phyloP scores from a whole-genome alignment of 2,797 vertebrate genomes.

The Sebastolobus alascanus region DNA sequence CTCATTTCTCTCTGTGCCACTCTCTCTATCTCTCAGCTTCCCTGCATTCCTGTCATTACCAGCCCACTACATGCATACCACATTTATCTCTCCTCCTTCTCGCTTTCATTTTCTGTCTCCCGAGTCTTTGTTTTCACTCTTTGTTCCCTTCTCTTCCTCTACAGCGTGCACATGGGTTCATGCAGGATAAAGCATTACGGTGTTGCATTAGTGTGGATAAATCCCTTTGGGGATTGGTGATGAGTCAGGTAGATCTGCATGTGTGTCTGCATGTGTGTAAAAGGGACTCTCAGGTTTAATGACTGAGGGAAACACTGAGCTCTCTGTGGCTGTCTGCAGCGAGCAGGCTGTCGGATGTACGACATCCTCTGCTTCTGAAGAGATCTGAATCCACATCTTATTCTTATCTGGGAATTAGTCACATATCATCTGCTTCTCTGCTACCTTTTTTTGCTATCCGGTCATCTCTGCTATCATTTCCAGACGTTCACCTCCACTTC shows the following conservation, averaged over 20 bases:
- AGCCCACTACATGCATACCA: conserved; percentile 24
- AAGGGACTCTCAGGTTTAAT: conserved; percentile 42
- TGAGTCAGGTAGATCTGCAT: conserved; percentile 84
- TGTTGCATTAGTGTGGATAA: conserved; percentile 78
- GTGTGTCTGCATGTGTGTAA: conserved; percentile 68
- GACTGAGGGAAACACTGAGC: conserved; percentile 49
- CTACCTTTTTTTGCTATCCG: not conserved
- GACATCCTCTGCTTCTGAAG: conserved; percentile 14
- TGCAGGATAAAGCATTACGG: conserved; percentile 79
- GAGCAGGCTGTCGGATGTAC: conserved; percentile 13
- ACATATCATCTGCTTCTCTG: conserved; percentile 10
- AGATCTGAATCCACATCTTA: conserved; percentile 9
- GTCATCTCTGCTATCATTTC: not conserved
- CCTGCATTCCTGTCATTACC: conserved; percentile 21
- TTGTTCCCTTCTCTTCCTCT: conserved; percentile 6
- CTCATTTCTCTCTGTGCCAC: not conserved
- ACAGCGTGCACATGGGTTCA: conserved; percentile 48
- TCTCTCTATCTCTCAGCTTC: not conserved
- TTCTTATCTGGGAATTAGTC: conserved; percentile 7
- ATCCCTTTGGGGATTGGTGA: conserved; percentile 82
- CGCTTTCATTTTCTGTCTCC: not conserved
- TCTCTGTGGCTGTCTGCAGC: conserved; percentile 29
- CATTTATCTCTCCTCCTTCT: not conserved
- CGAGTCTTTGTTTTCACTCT: not conserved
- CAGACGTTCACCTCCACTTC: not conserved